Conservation (phyloP, 2,888 invertebrate genomes). For the Stegana nigrithorax region DNA sequence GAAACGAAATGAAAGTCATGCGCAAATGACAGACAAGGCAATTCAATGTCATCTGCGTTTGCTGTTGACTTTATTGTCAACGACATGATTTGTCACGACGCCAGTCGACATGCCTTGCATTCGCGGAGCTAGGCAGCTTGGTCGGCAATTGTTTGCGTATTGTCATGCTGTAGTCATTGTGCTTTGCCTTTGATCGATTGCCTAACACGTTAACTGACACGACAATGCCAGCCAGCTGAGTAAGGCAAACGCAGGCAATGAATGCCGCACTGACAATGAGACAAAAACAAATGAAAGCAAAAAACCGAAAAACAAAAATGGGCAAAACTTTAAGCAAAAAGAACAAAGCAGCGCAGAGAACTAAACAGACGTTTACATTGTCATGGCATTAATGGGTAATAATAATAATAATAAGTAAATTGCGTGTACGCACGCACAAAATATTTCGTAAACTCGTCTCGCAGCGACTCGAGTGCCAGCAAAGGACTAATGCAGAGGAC, state of each 20-base stretch:
- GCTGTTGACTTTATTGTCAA: slow-evolving; percentile 55
- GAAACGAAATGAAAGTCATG: too few relatives aligned
- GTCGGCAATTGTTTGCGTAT: not conserved
- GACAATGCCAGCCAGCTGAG: slow-evolving; percentile 24
- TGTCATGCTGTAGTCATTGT: not conserved
- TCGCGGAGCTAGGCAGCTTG: not conserved
- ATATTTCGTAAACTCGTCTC: not conserved
- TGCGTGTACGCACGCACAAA: slow-evolving; percentile 45
- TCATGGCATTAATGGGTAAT: slow-evolving; percentile 60
- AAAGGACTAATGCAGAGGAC: too few relatives aligned
- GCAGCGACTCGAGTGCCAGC: slow-evolving; percentile 12
- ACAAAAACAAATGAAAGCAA: not conserved
- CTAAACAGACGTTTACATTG: slow-evolving; percentile 31
- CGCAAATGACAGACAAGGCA: slow-evolving; percentile 4
- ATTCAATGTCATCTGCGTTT: slow-evolving; percentile 20
- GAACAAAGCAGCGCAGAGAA: slow-evolving; percentile 7
- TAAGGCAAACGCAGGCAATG: slow-evolving; percentile 16
- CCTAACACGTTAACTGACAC: slow-evolving; percentile 42
- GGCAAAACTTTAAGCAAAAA: too few relatives aligned
- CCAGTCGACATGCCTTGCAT: slow-evolving; percentile 1
- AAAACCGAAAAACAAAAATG: not conserved
- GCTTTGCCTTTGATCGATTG: slow-evolving; percentile 57
- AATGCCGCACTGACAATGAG: not conserved
- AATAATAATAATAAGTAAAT: slow-evolving; percentile 64
- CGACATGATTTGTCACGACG: slow-evolving; percentile 57